Evolutionary conservation across 2,888 invertebrate species (phyloP), one percentile per base, ranked within the genome.

Genomic region (Protodeltote pygarga): DNA sequence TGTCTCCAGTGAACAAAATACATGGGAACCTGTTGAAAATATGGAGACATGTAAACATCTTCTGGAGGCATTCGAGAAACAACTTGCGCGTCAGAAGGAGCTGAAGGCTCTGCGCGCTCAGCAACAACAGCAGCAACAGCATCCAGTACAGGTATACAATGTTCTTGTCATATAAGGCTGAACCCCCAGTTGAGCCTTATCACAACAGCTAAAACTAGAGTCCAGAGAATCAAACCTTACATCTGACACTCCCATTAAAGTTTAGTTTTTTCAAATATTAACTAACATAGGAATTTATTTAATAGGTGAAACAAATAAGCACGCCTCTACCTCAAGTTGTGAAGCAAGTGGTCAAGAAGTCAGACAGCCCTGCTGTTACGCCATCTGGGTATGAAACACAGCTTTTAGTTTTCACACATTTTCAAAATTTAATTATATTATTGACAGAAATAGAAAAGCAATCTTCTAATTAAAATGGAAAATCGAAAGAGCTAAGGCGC

Each of bases 11-110:
- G 95, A 96, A 51, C 94, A 95, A 66, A 97, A 96, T 77, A 96
- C 97, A 3, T 97, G 97, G 97, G 97, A 97, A 79, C 96, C 96
- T 0, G 93, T 95, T 15, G 94, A 95, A 40, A 95, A 96, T 77
- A 93, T 97, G 76, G 94, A 95, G 49, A 94, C 95, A 1, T 97
- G 97, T 73, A 95, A 95, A 74, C 94, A 94, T 71, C 87, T 97
- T 45, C 83, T 97, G 38, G 96, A 96, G 52, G 95, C 96, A 29
- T 97, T 97, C 72, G 97, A 97, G 79, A 95, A 94, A 66, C 95
- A 95, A 73, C 87, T 96, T 32, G 95, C 96, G 1, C 93, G 95
- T 2, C 95, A 96, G 77, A 96, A 96, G 74, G 95, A 95, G 61
- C 89, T 94, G n/a, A 94, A 95, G 62, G 94, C 94, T 2, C 78